Conservation (phyloP, 1,140 invertebrate genomes). For the Sycobia sp. region DNA sequence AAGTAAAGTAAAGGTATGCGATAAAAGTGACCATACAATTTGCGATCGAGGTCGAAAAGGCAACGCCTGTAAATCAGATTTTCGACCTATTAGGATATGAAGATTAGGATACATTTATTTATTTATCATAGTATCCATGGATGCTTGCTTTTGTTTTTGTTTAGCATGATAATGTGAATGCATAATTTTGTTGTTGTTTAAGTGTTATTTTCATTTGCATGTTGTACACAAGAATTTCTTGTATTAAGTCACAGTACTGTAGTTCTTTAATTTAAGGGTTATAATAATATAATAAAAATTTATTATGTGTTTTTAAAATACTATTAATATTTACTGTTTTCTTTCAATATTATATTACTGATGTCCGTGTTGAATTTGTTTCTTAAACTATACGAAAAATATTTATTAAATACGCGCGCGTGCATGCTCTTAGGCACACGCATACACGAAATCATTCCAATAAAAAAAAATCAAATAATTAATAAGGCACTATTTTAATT, state of each 20-base stretch:
- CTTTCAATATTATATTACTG: slow-evolving; percentile 3
- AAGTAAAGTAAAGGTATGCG: slow-evolving; percentile 13
- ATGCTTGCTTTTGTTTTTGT: neutral
- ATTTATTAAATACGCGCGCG: no score
- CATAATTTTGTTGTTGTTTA: neutral
- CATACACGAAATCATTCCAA: no score
- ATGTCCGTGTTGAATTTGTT: no score
- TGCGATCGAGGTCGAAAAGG: slow-evolving; percentile 11
- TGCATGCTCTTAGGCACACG: no score
- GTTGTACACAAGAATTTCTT: slow-evolving; percentile 28
- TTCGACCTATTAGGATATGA: slow-evolving; percentile 24
- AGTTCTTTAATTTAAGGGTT: slow-evolving; percentile 13
- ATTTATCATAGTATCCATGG: no score
- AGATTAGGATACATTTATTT: neutral
- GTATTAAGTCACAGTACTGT: slow-evolving; percentile 9
- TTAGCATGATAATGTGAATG: slow-evolving; percentile 5
- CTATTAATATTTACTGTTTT: neutral
- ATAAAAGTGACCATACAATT: slow-evolving; percentile 2
- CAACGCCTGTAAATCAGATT: slow-evolving; percentile 1
- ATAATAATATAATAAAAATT: slow-evolving; percentile 20
- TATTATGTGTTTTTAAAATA: neutral
- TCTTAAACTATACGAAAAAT: no score
- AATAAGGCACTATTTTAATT: no score
- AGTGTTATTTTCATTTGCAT: slow-evolving; percentile 11
- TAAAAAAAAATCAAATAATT: no score